Base-by-base conservation (phyloP, 2,888 invertebrate species). In the Agrilus biguttatus region DNA sequence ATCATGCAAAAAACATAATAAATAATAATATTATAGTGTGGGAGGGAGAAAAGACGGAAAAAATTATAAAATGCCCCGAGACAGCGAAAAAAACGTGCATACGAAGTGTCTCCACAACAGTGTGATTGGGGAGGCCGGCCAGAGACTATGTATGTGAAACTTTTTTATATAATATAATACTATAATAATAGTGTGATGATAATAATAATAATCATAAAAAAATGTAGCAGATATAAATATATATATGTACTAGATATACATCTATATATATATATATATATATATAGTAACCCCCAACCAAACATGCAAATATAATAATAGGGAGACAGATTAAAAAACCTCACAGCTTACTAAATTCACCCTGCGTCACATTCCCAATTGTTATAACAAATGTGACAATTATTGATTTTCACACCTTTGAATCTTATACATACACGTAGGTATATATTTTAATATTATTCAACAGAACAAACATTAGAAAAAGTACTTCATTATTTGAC, bases 101-200 rank as follows among this genome's bases (percentile, higher is more conserved):
- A 56, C 56, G 55, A 28, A 54, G 53, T 21, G 21, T 55, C 51
- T 53, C 47, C 46, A 45, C 42, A 46, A 40, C 41, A 45, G 42
- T 28, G 28, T 28, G 28, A 28, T 28, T 28, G 28, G 28, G 28
- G 28, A 64, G 66, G 67, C 64, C 65, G 67, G 67, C 67, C 64
- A 64, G 55, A 56, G 60, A 56, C 49, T 49, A 44, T 44, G 42
- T 28, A 10, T 28, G 28, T 28, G 28, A 28, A 28, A 10, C 2
- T 23, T 8, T 28, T 28, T 28, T 28, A 28, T 2, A 17, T 17
- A 17, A 17, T 17, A n/a, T 17, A 17, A 3, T 17, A 17, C 8
- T 28, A 28, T 28, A 28, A 10, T 28, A 28, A 28, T 4, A 28
- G 28, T 28, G 28, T 28, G 28, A 28, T 28, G 8, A 10, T 28